These are phyloP conservation scores for Philereme vetulata DNA, from an alignment of 2,888 invertebrate species.

Conservation along the genomic window DNA sequence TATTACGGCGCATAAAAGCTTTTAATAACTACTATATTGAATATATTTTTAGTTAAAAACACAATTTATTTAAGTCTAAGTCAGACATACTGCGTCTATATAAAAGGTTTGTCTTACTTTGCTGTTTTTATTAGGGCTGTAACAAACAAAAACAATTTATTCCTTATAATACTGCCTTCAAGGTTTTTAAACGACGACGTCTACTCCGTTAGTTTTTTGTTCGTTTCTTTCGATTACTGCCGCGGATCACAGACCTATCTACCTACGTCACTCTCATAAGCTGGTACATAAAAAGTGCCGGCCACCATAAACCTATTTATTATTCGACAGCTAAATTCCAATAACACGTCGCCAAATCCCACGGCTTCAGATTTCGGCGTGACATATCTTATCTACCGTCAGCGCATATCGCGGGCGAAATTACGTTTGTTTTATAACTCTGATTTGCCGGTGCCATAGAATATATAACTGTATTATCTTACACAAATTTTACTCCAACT, in stretches of 20 bases:
- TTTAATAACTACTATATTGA: too few relatives aligned
- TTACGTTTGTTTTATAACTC: slow-evolving; percentile 82
- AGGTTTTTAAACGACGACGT: too few relatives aligned
- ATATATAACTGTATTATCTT: not conserved
- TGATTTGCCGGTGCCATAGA: slow-evolving; percentile 66
- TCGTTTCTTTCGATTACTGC: too few relatives aligned
- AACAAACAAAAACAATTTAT: too few relatives aligned
- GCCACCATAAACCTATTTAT: slow-evolving; percentile 27
- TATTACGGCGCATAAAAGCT: too few relatives aligned
- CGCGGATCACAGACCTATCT: slow-evolving; percentile 2
- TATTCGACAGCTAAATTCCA: slow-evolving; percentile 56
- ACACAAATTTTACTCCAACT: slow-evolving; percentile 6
- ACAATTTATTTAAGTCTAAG: too few relatives aligned
- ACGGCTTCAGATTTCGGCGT: slow-evolving; percentile 78
- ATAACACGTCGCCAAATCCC: slow-evolving; percentile 74
- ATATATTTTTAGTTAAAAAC: too few relatives aligned
- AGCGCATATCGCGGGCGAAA: slow-evolving; percentile 72
- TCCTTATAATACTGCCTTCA: too few relatives aligned
- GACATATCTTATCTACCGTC: slow-evolving; percentile 76
- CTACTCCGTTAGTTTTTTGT: too few relatives aligned
- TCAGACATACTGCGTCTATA: too few relatives aligned
- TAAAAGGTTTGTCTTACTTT: too few relatives aligned
- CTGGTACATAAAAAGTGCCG: slow-evolving; percentile 24
- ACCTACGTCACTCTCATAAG: slow-evolving; percentile 19
- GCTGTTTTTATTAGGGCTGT: too few relatives aligned